These are phyloP conservation scores for Ryuthela nishihirai DNA, from an alignment of 2,888 invertebrate species.

Conservation along the genomic window DNA sequence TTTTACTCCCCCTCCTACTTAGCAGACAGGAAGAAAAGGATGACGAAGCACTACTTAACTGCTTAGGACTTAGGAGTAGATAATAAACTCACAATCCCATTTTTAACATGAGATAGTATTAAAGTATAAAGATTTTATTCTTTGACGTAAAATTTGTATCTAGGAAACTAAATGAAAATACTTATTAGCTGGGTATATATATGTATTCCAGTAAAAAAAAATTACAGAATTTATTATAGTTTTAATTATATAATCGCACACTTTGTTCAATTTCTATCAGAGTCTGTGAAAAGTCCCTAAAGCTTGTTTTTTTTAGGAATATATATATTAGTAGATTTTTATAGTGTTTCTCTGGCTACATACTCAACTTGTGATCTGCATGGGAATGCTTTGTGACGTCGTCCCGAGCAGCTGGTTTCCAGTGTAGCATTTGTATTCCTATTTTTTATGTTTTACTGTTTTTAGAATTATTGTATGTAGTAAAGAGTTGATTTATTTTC, in stretches of 20 bases:
- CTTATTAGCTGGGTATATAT: conserved; percentile 16
- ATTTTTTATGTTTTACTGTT: conserved; percentile 37
- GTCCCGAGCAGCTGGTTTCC: neutral
- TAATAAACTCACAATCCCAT: too few species aligned
- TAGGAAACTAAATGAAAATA: conserved; percentile 18
- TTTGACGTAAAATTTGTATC: conserved; percentile 37
- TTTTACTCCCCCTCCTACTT: too few species aligned
- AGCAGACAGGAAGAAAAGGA: too few species aligned
- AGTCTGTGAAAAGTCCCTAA: conserved; percentile 32
- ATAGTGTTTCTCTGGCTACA: conserved; percentile 28
- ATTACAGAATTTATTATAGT: conserved; percentile 32
- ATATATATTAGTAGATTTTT: conserved; percentile 27
- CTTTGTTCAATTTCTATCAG: conserved; percentile 30
- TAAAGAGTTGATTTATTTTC: conserved; percentile 30
- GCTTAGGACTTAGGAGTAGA: too few species aligned
- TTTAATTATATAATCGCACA: conserved; percentile 34
- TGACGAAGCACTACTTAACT: too few species aligned
- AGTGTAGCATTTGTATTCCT: conserved; percentile 26
- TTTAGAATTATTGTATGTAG: conserved; percentile 17
- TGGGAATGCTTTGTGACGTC: conserved; percentile 17
- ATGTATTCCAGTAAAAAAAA: conserved; percentile 4
- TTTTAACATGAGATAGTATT: conserved; percentile 36
- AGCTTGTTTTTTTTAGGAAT: conserved; percentile 23
- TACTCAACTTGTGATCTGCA: conserved; percentile 33
- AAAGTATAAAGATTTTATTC: conserved; percentile 39